Evolutionary conservation across 1,140 invertebrate genomes (phyloP), one percentile per base, ranked within the genome.

Genomic region (Bombus waltoni): DNA sequence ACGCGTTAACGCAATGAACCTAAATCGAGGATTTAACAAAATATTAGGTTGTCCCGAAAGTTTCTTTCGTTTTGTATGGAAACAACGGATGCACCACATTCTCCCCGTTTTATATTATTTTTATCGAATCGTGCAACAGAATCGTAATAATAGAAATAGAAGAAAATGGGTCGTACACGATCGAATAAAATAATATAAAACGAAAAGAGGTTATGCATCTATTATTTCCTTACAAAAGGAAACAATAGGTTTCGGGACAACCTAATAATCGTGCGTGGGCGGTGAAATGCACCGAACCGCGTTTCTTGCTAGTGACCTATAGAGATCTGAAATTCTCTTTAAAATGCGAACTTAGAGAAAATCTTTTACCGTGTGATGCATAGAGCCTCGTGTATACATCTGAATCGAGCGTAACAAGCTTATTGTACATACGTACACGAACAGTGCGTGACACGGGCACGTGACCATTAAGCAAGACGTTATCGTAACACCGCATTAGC

Each of bases 401-500:
- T n/a, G 59, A n/a, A 62, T 13, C 6, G 18, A 9, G 9, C 6
- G 15, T 8, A 32, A 32, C 35, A 28, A 28, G 68, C 3, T 71
- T 71, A 40, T 40, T 11, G 11, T 3, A 1, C 3, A 40, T 42
- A 44, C 28, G 42, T 47, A 32, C 32, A 38, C 32, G n/a, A 15
- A 53, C 22, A 47, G 47, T 53, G 47, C 35, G 22, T 28, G 28
- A 47, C 59, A 68, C 44, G 65, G 1, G 78, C 66, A 88, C 87
- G 83, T 84, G 86, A 84, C 83, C 72, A 71, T 87, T 76, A 74
- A 80, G 70, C 83, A 81, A 84, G 72, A 74, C 84, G 71, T 91
- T 92, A 91, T 90, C 85, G 80, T 85, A 85, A 92, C 87, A 87
- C 78, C 84, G 74, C 65, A 66, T 53, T 42, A 82, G 62, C 70